phyloP scores from a whole-genome alignment of 2,113 vertebrate genomes.

The Leucopternis melanops region DNA sequence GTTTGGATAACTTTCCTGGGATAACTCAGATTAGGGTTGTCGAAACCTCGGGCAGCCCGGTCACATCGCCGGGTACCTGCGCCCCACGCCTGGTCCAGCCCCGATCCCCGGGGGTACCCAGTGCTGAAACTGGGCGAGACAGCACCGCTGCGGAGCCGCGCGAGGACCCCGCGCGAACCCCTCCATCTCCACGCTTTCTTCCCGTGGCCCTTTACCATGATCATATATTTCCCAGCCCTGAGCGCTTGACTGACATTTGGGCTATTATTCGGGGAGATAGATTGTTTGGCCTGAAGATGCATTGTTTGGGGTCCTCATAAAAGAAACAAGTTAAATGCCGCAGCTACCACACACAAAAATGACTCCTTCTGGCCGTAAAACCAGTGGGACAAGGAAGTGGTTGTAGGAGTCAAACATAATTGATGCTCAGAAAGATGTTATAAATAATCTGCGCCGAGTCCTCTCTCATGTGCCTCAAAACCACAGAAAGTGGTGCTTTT shows the following conservation, averaged over 20 bases:
- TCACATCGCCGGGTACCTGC: neutral
- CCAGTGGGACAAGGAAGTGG: slow-evolving; percentile 61
- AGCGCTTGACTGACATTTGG: slow-evolving; percentile 19
- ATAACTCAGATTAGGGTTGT: slow-evolving; percentile 43
- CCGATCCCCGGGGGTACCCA: neutral
- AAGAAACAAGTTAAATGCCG: slow-evolving; percentile 64
- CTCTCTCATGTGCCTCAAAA: slow-evolving; percentile 60
- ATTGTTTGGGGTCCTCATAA: slow-evolving; percentile 71
- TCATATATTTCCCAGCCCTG: slow-evolving; percentile 43
- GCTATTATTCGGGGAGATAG: slow-evolving; percentile 42
- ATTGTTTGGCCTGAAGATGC: slow-evolving; percentile 60
- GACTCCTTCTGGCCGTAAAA: slow-evolving; percentile 60
- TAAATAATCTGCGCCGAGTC: slow-evolving; percentile 56
- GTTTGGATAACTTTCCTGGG: neutral
- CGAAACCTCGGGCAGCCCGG: slow-evolving; percentile 25
- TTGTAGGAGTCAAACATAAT: slow-evolving; percentile 61
- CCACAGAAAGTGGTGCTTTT: slow-evolving; percentile 61
- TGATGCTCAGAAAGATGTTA: slow-evolving; percentile 66
- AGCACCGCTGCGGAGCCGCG: neutral
- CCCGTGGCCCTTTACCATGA: neutral
- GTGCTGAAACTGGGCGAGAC: accelerated
- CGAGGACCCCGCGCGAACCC: neutral
- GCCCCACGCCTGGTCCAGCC: neutral
- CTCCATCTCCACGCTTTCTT: neutral
- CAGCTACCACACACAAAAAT: slow-evolving; percentile 56